Conservation (phyloP, 1,140 invertebrate genomes). For the Platyscapa corneri region DNA sequence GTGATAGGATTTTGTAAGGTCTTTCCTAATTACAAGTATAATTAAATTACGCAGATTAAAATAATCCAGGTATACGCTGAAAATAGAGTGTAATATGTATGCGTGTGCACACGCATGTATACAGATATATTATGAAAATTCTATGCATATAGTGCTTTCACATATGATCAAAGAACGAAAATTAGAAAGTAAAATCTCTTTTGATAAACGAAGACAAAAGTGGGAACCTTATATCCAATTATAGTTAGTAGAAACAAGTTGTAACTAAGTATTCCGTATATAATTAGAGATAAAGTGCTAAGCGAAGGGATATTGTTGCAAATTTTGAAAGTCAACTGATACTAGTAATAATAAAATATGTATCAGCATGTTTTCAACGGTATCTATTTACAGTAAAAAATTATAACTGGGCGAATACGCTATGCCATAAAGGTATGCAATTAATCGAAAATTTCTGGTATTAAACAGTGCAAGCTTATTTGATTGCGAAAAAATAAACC, state of each 20-base stretch:
- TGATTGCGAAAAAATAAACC: too few relatives aligned
- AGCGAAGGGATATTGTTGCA: neutral
- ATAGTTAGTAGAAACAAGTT: neutral
- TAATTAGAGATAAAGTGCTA: neutral
- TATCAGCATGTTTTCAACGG: neutral
- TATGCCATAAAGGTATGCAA: neutral
- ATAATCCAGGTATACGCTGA: neutral
- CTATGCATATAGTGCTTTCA: neutral
- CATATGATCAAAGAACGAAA: slow-evolving; percentile 7
- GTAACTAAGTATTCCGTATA: neutral
- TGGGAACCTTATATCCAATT: slow-evolving; percentile 13
- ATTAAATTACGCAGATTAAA: neutral
- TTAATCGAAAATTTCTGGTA: neutral
- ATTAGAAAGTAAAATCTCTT: slow-evolving; percentile 17
- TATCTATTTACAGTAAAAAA: neutral
- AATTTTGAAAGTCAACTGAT: neutral
- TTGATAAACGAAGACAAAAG: slow-evolving; percentile 6
- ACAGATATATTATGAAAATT: neutral
- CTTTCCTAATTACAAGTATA: neutral
- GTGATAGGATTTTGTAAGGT: neutral
- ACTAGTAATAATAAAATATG: neutral
- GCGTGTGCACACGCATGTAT: neutral
- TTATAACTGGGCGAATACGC: neutral
- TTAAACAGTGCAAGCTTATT: too few relatives aligned
- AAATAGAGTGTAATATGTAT: neutral